Evolutionary conservation across 2,113 vertebrate genomes (phyloP).

Genomic region (Aptenodytes forsteri): DNA sequence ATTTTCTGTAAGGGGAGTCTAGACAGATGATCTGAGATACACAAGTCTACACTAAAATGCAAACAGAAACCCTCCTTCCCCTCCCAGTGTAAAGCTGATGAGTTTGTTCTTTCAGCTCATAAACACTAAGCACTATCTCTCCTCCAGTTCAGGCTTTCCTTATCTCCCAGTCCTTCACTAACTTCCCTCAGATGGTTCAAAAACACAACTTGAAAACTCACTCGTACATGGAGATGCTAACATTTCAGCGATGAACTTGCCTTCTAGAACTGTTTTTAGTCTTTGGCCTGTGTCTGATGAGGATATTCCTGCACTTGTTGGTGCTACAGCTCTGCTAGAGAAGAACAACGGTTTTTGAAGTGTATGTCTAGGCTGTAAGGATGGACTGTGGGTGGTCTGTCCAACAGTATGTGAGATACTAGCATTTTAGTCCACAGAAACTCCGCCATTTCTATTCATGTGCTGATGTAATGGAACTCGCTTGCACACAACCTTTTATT

Average conservation of each 20-base stretch:
- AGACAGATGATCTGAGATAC: neutral
- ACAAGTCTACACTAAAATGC: neutral
- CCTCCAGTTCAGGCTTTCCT: neutral
- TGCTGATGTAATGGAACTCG: rapidly evolving
- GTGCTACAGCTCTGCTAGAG: neutral
- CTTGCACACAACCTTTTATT: neutral
- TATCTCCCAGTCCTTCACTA: neutral
- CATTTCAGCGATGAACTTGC: neutral
- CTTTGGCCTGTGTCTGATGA: neutral
- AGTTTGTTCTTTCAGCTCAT: neutral
- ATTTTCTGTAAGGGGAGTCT: neutral
- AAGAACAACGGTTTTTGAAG: neutral
- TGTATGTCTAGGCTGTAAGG: neutral
- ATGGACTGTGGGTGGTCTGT: neutral
- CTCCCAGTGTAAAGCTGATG: neutral
- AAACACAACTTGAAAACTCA: neutral
- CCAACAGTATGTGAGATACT: neutral
- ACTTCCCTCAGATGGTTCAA: neutral
- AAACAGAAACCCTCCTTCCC: neutral
- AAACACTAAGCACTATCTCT: neutral
- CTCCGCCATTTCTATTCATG: neutral
- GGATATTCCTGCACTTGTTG: neutral
- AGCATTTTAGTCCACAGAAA: neutral
- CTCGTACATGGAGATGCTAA: neutral
- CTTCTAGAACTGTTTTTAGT: neutral